These are phyloP conservation scores for Peromyscus californicus DNA, from an alignment of 2,113 vertebrate genomes.

Conservation along the genomic window DNA sequence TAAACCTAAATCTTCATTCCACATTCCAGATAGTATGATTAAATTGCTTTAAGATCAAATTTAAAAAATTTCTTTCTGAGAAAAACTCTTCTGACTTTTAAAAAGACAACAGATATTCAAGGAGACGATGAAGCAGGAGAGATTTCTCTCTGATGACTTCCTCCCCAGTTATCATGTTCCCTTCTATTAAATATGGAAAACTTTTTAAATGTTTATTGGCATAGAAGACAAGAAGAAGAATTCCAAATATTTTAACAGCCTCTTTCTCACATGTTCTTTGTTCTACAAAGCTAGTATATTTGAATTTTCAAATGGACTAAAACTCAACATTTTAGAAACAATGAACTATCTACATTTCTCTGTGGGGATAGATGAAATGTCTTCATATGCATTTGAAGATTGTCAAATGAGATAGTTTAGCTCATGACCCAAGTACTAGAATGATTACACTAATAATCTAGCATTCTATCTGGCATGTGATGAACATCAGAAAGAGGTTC, in stretches of 20 bases:
- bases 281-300: background rate
- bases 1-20: slow-evolving; percentile 81
- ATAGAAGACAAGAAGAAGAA: background rate
- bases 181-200: slow-evolving; percentile 67
- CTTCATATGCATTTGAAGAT: background rate
- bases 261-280: slow-evolving; percentile 56
- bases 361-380: background rate
- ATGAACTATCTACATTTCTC: background rate
- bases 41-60: slow-evolving; percentile 84
- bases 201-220: background rate
- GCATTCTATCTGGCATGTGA: background rate
- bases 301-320: background rate
- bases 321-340: background rate
- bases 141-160: slow-evolving; percentile 77
- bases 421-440: background rate
- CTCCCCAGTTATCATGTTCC: slow-evolving; percentile 34
- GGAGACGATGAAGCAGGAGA: slow-evolving; percentile 65
- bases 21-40: slow-evolving; percentile 67
- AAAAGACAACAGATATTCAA: slow-evolving; percentile 23
- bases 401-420: background rate
- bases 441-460: background rate
- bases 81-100: slow-evolving; percentile 54
- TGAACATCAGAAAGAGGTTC: background rate
- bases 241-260: background rate
- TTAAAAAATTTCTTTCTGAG: slow-evolving; percentile 79